phyloP scores from a whole-genome alignment of 1,140 invertebrate genomes.

The Drosophila ercepeae region DNA sequence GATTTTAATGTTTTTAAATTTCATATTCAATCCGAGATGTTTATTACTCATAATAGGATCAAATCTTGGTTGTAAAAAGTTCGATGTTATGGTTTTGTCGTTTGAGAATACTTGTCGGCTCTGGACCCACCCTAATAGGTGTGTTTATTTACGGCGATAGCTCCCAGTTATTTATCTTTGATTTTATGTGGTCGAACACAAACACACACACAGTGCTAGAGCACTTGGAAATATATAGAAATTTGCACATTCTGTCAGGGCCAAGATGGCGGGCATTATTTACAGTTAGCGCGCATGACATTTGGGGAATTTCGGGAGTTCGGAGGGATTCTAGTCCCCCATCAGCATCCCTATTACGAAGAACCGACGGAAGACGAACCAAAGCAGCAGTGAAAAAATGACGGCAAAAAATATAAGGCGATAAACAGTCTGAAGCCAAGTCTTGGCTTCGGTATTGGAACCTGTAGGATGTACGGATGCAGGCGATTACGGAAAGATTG shows the following conservation, averaged over 20 bases:
- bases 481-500: background rate
- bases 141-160: slow-evolving; percentile 35
- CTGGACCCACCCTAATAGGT: slow-evolving; percentile 29
- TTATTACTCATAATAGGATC: background rate
- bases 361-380: slow-evolving; percentile 19
- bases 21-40: too few species aligned
- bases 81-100: background rate
- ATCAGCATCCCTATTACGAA: slow-evolving; percentile 7
- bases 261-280: slow-evolving; percentile 82
- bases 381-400: background rate
- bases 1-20: background rate
- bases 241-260: slow-evolving; percentile 33
- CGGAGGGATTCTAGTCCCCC: slow-evolving; percentile 9
- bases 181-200: slow-evolving; percentile 62
- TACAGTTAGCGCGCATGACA: slow-evolving; percentile 81
- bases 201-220: slow-evolving; percentile 31
- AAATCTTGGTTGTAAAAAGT: background rate
- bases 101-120: background rate
- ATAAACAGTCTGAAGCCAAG: slow-evolving; percentile 11
- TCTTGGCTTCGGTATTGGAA: background rate
- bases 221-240: slow-evolving; percentile 39
- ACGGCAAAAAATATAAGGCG: background rate
- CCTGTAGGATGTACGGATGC: background rate
- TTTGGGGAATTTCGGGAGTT: slow-evolving; percentile 3
- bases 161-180: slow-evolving; percentile 62